Evolutionary conservation across 2,888 invertebrate species (phyloP).

Genomic region (Epicampocera succincta): DNA sequence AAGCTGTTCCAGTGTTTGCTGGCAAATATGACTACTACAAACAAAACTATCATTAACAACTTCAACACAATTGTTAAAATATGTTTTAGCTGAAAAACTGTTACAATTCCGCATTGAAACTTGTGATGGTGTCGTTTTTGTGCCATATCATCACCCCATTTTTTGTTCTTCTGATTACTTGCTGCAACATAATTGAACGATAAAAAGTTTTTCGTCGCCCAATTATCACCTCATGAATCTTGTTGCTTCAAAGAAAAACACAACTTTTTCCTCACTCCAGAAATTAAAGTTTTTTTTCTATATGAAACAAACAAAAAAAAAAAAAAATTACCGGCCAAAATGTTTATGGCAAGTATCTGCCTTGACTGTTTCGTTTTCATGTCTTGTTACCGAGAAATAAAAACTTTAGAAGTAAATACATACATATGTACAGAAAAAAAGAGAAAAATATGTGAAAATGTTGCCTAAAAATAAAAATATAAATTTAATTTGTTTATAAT

Average conservation of each 20-base stretch:
- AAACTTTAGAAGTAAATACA: conserved; percentile 35
- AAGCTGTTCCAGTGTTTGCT: too few relatives aligned
- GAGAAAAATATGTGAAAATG: conserved; percentile 58
- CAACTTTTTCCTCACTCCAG: conserved; percentile 10
- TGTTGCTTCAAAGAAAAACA: conserved; percentile 15
- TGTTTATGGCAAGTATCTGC: conserved; percentile 45
- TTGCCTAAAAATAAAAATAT: conserved; percentile 60
- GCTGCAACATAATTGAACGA: conserved; percentile 35
- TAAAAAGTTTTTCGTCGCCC: conserved; percentile 62
- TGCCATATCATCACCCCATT: conserved; percentile 17
- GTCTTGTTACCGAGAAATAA: conserved; percentile 13
- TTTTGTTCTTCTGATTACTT: conserved; percentile 15
- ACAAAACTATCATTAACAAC: too few relatives aligned
- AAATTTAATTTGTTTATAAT: conserved; percentile 72
- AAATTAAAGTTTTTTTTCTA: too few relatives aligned
- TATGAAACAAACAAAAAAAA: neutral
- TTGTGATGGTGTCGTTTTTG: neutral
- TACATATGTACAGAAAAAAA: too few relatives aligned
- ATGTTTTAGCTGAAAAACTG: too few relatives aligned
- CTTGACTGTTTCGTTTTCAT: neutral
- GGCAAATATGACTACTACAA: too few relatives aligned
- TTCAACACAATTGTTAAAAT: too few relatives aligned
- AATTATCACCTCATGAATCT: conserved; percentile 70
- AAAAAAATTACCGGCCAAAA: conserved; percentile 33
- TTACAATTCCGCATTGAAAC: conserved; percentile 17